Evolutionary conservation across 1,140 invertebrate species (phyloP), one percentile per base, ranked within the genome.

Genomic region (Oncopeltus fasciatus): DNA sequence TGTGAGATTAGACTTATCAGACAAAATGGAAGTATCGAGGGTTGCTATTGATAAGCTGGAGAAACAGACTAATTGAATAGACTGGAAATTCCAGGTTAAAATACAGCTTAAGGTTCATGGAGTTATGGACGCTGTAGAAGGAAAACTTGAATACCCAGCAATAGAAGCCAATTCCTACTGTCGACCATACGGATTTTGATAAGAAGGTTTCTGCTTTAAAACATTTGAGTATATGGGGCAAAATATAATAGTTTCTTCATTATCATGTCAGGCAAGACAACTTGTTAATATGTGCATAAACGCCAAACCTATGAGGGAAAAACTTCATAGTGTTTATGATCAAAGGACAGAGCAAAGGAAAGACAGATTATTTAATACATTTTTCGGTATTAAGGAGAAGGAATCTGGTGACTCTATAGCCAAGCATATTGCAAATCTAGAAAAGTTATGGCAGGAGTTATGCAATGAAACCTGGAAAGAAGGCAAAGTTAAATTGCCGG

Each of bases 401-500:
- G 63, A 68, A 62, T 38, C 65, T 11, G 49, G 26, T 43, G 66
- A 67, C 38, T 51, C 62, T 43, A 64, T 71, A 27, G 62, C 64
- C 11, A 65, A 67, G 29, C 67, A 68, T 56, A 64, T 70, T 49
- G 62, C 69, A 24, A 26, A 46, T 16, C 46, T 71, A 9, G 63
- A 71, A 43, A 60, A 63, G 47, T 56, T 62, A 18, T 70, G 66
- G 63, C 24, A 46, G 29, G 69, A 70, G 29, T 44, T 71, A 38
- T 69, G 69, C 59, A 67, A 67, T 57, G 69, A 71, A 57, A 65
- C 69, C 60, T 66, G 64, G 49, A 64, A 62, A 59, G 56, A 59
- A 43, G 63, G 59, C n/a, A 51, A 65, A 57, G 65, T 57, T 31
- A 61, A 67, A 43, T 47, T 70, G 33, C 65, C 67, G 24, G 68